Evolutionary conservation across 2,113 vertebrate species (phyloP).

Genomic region (Mystacornis crossleyi): DNA sequence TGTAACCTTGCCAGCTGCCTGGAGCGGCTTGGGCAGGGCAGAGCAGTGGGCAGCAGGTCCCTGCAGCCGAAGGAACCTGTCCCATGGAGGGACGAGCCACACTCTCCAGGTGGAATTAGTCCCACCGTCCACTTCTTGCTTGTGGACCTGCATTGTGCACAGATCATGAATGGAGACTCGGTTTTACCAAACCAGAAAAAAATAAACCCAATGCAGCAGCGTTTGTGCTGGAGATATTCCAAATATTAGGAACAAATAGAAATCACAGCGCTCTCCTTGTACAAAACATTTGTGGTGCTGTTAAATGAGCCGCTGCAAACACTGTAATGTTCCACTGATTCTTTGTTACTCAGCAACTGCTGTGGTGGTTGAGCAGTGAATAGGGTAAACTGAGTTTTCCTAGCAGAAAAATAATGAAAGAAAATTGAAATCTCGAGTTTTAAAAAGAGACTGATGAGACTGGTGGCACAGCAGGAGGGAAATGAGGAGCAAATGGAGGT

Average conservation of each 20-base stretch:
- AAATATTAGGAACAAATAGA: not conserved
- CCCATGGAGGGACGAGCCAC: rapidly evolving
- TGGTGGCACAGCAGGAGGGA: not conserved
- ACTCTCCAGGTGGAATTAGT: not conserved
- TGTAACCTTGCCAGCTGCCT: not conserved
- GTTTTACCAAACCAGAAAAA: not conserved
- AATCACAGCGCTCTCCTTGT: rapidly evolving
- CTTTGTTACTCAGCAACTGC: not conserved
- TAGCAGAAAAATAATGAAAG: not conserved
- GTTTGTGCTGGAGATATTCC: not conserved
- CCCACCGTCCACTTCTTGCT: not conserved
- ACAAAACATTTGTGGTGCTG: not conserved
- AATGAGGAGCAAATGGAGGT: not conserved
- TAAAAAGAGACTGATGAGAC: not conserved
- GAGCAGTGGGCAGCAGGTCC: rapidly evolving
- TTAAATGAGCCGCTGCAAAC: not conserved
- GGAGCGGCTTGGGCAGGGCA: rapidly evolving
- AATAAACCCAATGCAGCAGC: rapidly evolving
- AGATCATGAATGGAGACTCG: not conserved
- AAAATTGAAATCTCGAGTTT: not conserved
- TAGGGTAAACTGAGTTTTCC: not conserved
- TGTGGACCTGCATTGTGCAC: rapidly evolving
- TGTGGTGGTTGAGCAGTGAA: not conserved
- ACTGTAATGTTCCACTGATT: not conserved
- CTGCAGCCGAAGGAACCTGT: rapidly evolving